Base-by-base conservation (phyloP, 53 echinoderm and acorn worm genomes). In the Hippasteria phrygiana region DNA sequence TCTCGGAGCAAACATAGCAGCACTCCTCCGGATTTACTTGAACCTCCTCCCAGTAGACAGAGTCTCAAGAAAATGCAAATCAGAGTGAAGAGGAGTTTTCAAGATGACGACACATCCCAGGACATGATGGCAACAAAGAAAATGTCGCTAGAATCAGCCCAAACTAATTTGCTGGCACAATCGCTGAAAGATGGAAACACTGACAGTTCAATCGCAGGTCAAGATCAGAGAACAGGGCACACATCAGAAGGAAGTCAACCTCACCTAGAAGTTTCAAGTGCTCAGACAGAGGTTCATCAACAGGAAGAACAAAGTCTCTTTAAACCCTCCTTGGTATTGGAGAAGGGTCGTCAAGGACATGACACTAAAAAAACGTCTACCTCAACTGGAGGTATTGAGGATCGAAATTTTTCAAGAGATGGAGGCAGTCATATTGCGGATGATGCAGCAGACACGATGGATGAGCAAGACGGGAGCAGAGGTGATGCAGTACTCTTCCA, bases 401-500 rank as follows among this genome's bases (percentile, higher is more conserved):
- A 24, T 59, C 59, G 2, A 7, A 59, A 26, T 22, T 59, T 24
- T 24, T 18, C 59, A 7, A 18, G 22, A 59, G 59, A 22, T 20
- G 27, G 20, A 59, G 26, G 27, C 26, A 36, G 9, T 31, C 14
- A 35, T 26, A 5, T 16, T 3, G 3, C 18, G 89, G 20, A 24
- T 26, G 4, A 16, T 1, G 41, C 10, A 32, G 45, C 42, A 43
- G 65, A 34, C 45, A 50, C 27, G 40, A 38, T 6, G 35, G 0
- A 1, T 36, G 45, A 36, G 16, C 17, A 11, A 10, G 27, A 43
- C 65, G 64, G 48, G 9, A 48, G 54, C 5, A 34, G 38, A 48
- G 54, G 45, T 29, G 20, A 36, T 36, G 41, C 18, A n/a, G 87
- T 95, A 14, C 51, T 88, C 18, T 93, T 90, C 74, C 88, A 91